These are phyloP conservation scores for Hedychridium roseum DNA, from an alignment of 2,888 invertebrate species.

Conservation along the genomic window DNA sequence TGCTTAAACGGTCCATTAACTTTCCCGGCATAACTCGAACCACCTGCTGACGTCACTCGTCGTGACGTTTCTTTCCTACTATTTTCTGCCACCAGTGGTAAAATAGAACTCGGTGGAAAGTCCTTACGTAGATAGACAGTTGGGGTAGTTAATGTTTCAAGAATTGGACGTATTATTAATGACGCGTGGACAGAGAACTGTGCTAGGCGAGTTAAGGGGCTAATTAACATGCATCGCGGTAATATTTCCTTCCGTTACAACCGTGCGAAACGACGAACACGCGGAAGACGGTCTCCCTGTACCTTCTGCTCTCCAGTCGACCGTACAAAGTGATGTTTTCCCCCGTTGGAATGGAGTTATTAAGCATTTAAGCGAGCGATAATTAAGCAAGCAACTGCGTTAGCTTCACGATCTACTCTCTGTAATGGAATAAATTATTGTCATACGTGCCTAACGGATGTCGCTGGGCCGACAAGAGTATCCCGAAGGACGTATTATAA, in stretches of 20 bases:
- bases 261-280: not conserved
- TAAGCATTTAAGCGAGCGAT: conserved; percentile 4
- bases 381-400: not conserved
- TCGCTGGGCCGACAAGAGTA: too few relatives aligned
- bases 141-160: too few relatives aligned
- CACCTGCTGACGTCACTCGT: too few relatives aligned
- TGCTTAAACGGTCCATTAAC: too few relatives aligned
- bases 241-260: conserved; percentile 7
- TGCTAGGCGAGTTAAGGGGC: conserved; percentile 6
- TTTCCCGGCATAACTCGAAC: too few relatives aligned
- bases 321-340: not conserved
- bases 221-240: conserved; percentile 24
- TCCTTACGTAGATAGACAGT: too few relatives aligned
- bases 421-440: conserved; percentile 16
- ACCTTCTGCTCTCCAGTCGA: not conserved
- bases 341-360: not conserved
- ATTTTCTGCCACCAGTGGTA: too few relatives aligned
- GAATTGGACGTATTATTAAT: too few relatives aligned
- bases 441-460: too few relatives aligned
- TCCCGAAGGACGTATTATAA: not conserved
- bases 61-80: too few relatives aligned
- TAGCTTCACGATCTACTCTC: conserved; percentile 1
- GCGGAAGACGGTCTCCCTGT: not conserved
- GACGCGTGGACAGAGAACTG: too few relatives aligned
- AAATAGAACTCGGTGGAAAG: too few relatives aligned